Evolutionary conservation across 2,797 vertebrate genomes (phyloP).

Genomic region (Gymnodraco acuticeps): DNA sequence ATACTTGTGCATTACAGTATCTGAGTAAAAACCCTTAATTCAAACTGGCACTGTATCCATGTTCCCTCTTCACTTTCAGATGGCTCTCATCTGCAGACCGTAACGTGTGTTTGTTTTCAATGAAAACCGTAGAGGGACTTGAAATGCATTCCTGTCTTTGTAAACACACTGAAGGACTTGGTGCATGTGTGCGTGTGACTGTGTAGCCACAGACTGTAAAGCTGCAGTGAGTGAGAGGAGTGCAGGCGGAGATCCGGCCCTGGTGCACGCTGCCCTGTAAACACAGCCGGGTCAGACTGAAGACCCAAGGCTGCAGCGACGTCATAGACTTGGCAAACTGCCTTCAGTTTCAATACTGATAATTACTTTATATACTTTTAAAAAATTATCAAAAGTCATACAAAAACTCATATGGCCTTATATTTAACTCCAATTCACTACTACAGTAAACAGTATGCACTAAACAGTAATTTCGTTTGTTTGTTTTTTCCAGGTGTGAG

Average conservation of each 20-base stretch:
- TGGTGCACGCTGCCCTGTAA: slow-evolving; percentile 61
- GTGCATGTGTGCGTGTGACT: slow-evolving; percentile 25
- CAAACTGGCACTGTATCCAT: background rate
- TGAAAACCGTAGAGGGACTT: slow-evolving; percentile 55
- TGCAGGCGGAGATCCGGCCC: slow-evolving; percentile 38
- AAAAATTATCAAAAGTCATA: background rate
- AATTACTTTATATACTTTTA: background rate
- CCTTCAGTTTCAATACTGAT: slow-evolving; percentile 3
- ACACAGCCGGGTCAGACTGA: slow-evolving; percentile 50
- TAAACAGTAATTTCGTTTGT: background rate
- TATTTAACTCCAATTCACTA: background rate
- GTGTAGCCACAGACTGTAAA: slow-evolving; percentile 28
- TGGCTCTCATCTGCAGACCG: slow-evolving; percentile 49
- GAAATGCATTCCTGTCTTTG: slow-evolving; percentile 58
- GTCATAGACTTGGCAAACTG: slow-evolving; percentile 27
- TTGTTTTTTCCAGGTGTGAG: too few relatives aligned
- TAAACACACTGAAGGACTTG: slow-evolving; percentile 53
- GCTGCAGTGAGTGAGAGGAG: background rate
- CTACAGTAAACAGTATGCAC: background rate
- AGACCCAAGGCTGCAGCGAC: background rate
- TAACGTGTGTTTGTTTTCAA: slow-evolving; percentile 72
- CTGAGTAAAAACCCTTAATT: background rate
- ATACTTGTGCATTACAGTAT: background rate
- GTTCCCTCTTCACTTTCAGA: slow-evolving; percentile 33
- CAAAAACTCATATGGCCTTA: background rate